Evolutionary conservation across 2,797 vertebrate species (phyloP).

Genomic region (Myotis findleyi): DNA sequence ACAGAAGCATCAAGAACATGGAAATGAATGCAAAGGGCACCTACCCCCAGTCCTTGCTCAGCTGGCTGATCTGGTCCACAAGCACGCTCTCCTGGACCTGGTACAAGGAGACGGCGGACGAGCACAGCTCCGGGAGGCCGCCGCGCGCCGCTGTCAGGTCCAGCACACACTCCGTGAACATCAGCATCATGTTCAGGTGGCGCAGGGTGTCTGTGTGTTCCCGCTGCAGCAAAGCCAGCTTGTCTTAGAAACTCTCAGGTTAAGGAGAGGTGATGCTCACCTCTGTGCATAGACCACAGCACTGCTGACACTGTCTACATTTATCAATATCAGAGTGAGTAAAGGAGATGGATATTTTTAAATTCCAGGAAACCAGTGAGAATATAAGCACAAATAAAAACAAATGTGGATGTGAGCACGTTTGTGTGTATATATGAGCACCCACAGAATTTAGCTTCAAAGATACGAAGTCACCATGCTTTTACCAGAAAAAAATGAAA

Average conservation of each 20-base stretch:
- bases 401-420: not conserved
- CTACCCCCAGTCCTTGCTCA: slow-evolving; percentile 99
- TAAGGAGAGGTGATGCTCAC: not conserved
- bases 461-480: not conserved
- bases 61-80: slow-evolving; percentile 98
- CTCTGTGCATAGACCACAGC: not conserved
- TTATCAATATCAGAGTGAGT: not conserved
- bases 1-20: not conserved
- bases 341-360: slow-evolving; percentile 40
- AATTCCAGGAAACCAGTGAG: slow-evolving; percentile 9
- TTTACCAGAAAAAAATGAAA: not conserved
- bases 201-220: slow-evolving; percentile 97
- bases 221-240: slow-evolving; percentile 86
- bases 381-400: slow-evolving; percentile 33
- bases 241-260: not conserved
- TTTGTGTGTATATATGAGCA: not conserved
- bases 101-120: slow-evolving; percentile 93
- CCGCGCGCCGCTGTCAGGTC: slow-evolving; percentile 94
- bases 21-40: slow-evolving; percentile 7
- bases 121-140: slow-evolving; percentile 91
- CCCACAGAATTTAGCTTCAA: not conserved
- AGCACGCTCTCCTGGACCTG: slow-evolving; percentile 98
- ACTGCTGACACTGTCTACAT: not conserved
- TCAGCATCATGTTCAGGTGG: slow-evolving; percentile 95
- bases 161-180: slow-evolving; percentile 96